These are phyloP conservation scores for Brachyptera putata DNA, from an alignment of 2,888 invertebrate genomes.

Conservation along the genomic window DNA sequence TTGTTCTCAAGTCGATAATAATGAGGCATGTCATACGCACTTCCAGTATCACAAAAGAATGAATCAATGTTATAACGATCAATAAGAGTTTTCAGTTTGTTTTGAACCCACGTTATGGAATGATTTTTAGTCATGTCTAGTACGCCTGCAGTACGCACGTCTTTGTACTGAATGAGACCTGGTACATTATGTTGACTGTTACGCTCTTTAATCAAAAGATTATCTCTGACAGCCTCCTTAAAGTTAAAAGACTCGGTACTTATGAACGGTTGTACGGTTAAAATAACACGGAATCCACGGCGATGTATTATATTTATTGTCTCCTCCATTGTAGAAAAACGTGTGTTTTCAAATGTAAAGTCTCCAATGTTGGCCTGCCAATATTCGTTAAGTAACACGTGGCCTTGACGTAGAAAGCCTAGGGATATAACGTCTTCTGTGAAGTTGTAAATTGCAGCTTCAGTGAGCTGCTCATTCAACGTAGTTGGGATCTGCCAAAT, in stretches of 20 bases:
- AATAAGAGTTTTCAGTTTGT: constrained; percentile 65
- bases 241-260: constrained; percentile 77
- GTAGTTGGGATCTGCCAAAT: constrained; percentile 80
- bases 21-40: constrained; percentile 80
- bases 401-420: constrained; percentile 72
- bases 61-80: constrained; percentile 76
- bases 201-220: constrained; percentile 74
- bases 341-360: constrained; percentile 68
- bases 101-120: constrained; percentile 74
- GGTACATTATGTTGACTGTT: constrained; percentile 75
- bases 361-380: constrained; percentile 56
- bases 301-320: constrained; percentile 76
- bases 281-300: constrained; percentile 79
- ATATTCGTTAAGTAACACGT: constrained; percentile 58
- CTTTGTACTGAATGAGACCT: constrained; percentile 75
- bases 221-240: constrained; percentile 68
- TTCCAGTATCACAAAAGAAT: constrained; percentile 77
- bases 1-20: constrained; percentile 67
- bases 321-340: constrained; percentile 74
- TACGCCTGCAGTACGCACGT: constrained; percentile 74
- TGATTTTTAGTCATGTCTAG: constrained; percentile 82
- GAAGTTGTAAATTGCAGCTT: constrained; percentile 70
- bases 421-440: constrained; percentile 78
- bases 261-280: constrained; percentile 88
- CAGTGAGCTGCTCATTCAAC: constrained; percentile 60